Conservation (phyloP, 2,797 vertebrate species). For the Lepus townsendii region DNA sequence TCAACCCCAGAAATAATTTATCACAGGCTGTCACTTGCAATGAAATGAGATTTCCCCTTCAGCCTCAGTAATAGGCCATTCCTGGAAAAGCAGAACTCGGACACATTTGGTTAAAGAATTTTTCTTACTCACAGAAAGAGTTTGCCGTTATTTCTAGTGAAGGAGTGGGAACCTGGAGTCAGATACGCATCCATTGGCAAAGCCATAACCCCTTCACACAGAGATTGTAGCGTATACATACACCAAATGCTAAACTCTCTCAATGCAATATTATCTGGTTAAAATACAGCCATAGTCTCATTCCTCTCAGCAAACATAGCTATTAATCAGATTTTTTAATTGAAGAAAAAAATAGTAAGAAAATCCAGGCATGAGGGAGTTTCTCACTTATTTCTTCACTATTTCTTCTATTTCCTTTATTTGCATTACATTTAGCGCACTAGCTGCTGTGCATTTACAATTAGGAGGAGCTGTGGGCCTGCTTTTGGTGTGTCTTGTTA, state of each 20-base stretch:
- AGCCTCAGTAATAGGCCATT: slow-evolving; percentile 77
- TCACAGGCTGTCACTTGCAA: slow-evolving; percentile 82
- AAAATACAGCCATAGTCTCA: slow-evolving; percentile 15
- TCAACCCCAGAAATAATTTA: slow-evolving; percentile 83
- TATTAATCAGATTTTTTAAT: neutral
- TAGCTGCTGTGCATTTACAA: neutral
- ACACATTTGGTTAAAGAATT: slow-evolving; percentile 80
- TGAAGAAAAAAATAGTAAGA: slow-evolving; percentile 22
- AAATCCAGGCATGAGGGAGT: slow-evolving; percentile 63
- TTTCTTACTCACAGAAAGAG: slow-evolving; percentile 77
- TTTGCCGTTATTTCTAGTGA: slow-evolving; percentile 39
- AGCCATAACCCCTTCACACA: slow-evolving; percentile 38
- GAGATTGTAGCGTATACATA: neutral
- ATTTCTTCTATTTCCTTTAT: slow-evolving; percentile 74
- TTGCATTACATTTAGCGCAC: neutral
- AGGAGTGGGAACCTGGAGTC: neutral
- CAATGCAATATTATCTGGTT: neutral
- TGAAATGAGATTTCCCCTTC: slow-evolving; percentile 85
- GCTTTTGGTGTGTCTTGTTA: neutral
- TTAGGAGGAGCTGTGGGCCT: neutral
- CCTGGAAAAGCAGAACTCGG: slow-evolving; percentile 74
- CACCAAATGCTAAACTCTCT: neutral
- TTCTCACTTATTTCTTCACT: slow-evolving; percentile 72
- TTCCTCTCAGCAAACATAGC: neutral
- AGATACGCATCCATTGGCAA: neutral